Base-by-base conservation (phyloP, 2,888 invertebrate genomes). In the Drosophila antonietae region DNA sequence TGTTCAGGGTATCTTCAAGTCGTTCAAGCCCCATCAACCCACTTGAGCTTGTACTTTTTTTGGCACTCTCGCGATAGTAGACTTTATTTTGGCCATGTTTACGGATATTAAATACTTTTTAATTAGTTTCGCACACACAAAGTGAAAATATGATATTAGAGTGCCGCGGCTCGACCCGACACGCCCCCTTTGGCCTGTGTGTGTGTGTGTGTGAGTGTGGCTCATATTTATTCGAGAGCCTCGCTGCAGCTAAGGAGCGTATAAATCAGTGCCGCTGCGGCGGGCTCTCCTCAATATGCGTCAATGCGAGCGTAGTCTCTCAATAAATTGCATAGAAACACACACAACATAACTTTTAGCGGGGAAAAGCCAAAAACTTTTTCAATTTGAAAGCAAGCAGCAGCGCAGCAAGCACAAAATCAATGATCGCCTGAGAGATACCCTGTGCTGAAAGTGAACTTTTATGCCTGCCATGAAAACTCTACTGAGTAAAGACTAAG, bases 71-170 rank as follows among this genome's bases (percentile, higher is more conserved):
- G 46, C 55, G 46, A 43, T 33, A 41, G 59, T 73, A 47, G 61
- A 80, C 73, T 83, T 74, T 80, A 73, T 83, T 85, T 83, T 73
- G 68, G 73, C 56, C 80, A 80, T 88, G 89, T 88, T 88, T 88
- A 78, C 89, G 78, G 73, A 84, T 88, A 86, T 86, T 86, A 88
- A 86, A 88, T 80, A 86, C 75, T 88, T 86, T 88, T 81, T 86
- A 86, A 86, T 88, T 86, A 86, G 85, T 86, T 88, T 86, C 70
- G 76, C 87, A 88, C 71, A 75, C 87, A 79, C 69, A 71, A 41
- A 75, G 65, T 56, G 58, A 70, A 85, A 75, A 72, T 76, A 78
- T 85, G 78, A 76, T 80, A 82, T 88, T 76, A 74, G 33, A 51
- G 31, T 51, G 49, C n/a, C 33, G 6, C 49, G 18, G 1, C 12